Evolutionary conservation across 92 coral and sea anemone species (phyloP), one percentile per base, ranked within the genome.

Genomic region (Diadumene lineata): DNA sequence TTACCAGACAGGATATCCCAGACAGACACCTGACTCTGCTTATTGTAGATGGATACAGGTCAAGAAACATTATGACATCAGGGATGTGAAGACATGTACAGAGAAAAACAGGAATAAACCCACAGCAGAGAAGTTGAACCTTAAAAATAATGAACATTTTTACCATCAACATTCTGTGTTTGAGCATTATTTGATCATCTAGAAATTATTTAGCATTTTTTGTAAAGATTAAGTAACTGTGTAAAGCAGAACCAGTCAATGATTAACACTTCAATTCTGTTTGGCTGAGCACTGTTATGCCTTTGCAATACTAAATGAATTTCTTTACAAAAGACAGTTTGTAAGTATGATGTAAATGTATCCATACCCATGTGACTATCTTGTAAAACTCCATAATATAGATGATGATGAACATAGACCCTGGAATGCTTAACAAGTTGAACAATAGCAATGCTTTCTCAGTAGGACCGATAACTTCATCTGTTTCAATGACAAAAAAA

Each of bases 381-480:
- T 91, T 85, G 15, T 84, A 62, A 65, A 91, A 78, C 21, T 85
- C 92, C 81, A 88, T 48, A 43, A 91, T 58, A 30, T 91, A 84
- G 29, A 91, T 64, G 25, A 88, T 67, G 60, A 91, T 87, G 48
- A 91, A 91, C 83, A 91, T 78, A 7, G 84, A 84, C 65, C 93
- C 93, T 44, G 97, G 97, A 48, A 89, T 85, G 46, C 88, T 77
- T 7, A 91, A 38, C 16, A 89, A 48, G 73, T 85, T 91, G 38
- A 91, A 83, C 31, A 91, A 80, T 10, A 91, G 73, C 34, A 91
- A 69, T 4, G 85, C 81, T 75, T 91, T 91, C 78, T 91, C 97
- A 66, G 87, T 79, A 27, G 90, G 80, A 43, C 92, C 88, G 2
- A 91, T 79, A 67, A 91, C 81, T 60, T 63, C 82, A 70, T 85